Base-by-base conservation (phyloP, 2,797 vertebrate genomes). In the Takifugu ocellatus region DNA sequence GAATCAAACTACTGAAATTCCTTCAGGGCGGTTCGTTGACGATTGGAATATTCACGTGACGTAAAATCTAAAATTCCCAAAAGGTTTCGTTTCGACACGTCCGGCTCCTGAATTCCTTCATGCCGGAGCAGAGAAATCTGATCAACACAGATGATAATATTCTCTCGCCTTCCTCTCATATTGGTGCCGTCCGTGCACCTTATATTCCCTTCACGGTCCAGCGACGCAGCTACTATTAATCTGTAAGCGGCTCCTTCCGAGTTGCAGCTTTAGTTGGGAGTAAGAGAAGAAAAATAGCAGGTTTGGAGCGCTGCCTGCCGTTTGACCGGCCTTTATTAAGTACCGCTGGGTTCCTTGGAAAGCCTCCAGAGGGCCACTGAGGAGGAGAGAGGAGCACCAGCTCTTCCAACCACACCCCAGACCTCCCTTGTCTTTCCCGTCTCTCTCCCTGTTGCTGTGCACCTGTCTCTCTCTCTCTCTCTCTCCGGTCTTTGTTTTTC, bases 241-340 rank as follows among this genome's bases (percentile, higher is more conserved):
- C 72, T 16, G 45, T 66, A 65, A 48, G 42, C 21, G 60, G 63
- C 72, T 62, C 63, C 63, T 68, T 71, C 33, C 61, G 84, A 43
- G 87, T 90, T 87, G 86, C 89, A 82, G 67, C 79, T 82, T 72
- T 74, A 87, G 89, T 92, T 92, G 90, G 87, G 91, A 86, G 88
- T 82, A 92, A 92, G 84, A 85, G 79, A 72, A 82, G 84, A 79
- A 87, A 92, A 92, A 92, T 89, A 91, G 78, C 84, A 87, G 79
- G 82, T 89, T 88, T 94, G 94, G 93, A 94, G 73, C 42, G 33
- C 48, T 91, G 93, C 93, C 93, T 87, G 87, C 90, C 87, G 86
- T 90, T 90, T 90, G 90, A 92, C 93, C 93, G 92, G 92, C 83
- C 90, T 95, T 93, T 89, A 95, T 94, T 93, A 94, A 93, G 91